A percentile compares a stretch with the other conserved stretches of the same genome.
Conservation (phyloP, 2,113 vertebrate species). For the Anser cygnoides region DNA sequence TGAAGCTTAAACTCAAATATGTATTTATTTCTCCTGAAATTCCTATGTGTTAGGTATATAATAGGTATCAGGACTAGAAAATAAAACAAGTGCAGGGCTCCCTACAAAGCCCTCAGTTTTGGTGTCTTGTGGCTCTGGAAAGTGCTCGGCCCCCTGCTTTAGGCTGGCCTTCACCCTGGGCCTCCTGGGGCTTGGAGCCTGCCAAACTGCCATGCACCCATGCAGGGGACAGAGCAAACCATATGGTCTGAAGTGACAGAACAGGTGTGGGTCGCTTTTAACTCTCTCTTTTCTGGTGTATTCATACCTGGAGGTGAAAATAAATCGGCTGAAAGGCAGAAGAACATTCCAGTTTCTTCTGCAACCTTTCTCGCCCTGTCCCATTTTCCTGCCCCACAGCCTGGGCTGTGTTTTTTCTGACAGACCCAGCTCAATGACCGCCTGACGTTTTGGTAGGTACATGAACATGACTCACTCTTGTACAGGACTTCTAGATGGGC, state of each 20-base stretch:
- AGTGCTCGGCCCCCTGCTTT: neutral
- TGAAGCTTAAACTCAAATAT: neutral
- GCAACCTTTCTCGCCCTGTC: neutral
- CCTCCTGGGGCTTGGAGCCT: neutral
- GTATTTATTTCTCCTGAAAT: neutral
- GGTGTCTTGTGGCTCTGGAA: neutral
- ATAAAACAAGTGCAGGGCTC: neutral
- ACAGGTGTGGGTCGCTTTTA: neutral
- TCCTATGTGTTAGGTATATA: neutral
- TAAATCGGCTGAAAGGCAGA: neutral
- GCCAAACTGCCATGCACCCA: neutral
- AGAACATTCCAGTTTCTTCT: neutral
- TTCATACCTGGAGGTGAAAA: neutral
- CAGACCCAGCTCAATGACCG: rapidly evolving
- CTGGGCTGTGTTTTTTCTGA: neutral
- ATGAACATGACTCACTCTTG: neutral
- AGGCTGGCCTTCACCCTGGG: neutral
- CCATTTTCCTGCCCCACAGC: neutral
- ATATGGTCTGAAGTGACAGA: neutral
- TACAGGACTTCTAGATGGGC: neutral
- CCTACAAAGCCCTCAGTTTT: neutral
- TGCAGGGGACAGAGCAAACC: neutral
- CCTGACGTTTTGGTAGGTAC: neutral
- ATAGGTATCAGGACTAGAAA: neutral
- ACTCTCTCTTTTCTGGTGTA: neutral